Conservation (phyloP, 1,140 invertebrate species). For the Neotoxoptera formosana region DNA sequence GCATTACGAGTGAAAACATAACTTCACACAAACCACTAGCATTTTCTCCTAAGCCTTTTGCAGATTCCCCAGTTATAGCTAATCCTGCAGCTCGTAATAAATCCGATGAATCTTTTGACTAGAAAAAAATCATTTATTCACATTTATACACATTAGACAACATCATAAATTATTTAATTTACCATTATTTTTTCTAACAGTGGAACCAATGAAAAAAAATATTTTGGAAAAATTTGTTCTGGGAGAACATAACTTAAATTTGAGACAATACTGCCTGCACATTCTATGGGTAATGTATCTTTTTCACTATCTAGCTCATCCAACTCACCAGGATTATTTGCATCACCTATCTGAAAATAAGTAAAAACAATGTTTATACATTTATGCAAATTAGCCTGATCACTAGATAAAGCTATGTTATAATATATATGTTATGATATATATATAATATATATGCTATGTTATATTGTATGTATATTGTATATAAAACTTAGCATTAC, state of each 20-base stretch:
- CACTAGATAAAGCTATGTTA: background rate
- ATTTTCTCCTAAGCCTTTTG: constrained; percentile 69
- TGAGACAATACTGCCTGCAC: constrained; percentile 78
- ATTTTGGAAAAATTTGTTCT: constrained; percentile 72
- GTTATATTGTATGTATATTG: too few relatives aligned
- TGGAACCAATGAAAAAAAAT: constrained; percentile 72
- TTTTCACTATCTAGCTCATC: constrained; percentile 74
- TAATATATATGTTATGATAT: background rate
- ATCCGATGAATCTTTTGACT: constrained; percentile 70
- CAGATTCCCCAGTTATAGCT: constrained; percentile 78
- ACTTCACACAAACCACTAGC: constrained; percentile 64
- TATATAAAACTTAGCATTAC: too few relatives aligned
- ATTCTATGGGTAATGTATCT: constrained; percentile 77
- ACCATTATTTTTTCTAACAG: constrained; percentile 72
- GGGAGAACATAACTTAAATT: constrained; percentile 73
- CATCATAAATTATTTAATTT: constrained; percentile 61
- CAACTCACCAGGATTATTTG: constrained; percentile 68
- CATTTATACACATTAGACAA: background rate
- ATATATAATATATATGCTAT: background rate
- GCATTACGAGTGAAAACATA: constrained; percentile 72
- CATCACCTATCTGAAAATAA: constrained; percentile 72
- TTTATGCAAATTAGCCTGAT: background rate
- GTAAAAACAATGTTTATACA: constrained; percentile 62
- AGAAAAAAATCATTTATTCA: constrained; percentile 61
- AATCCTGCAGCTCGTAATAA: constrained; percentile 69